A percentile compares a stretch with the other conserved stretches of the same genome.
These are phyloP conservation scores for Loriculus beryllinus DNA, from an alignment of 2,797 vertebrate genomes.

Conservation along the genomic window DNA sequence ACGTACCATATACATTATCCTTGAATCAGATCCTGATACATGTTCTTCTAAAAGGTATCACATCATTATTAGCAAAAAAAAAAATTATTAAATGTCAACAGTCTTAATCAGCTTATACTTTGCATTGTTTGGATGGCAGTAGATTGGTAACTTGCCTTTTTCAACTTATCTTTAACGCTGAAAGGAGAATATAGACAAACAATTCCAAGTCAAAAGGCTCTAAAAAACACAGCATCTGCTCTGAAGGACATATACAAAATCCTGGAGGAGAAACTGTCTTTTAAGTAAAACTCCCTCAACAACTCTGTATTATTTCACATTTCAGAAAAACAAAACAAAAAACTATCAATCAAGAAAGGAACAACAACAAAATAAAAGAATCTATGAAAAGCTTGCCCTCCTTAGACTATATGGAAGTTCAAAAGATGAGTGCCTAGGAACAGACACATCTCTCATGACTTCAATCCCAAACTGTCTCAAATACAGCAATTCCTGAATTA, in stretches of 20 bases:
- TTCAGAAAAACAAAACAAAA: not conserved
- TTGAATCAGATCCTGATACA: conserved; percentile 44
- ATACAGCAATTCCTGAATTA: conserved; percentile 36
- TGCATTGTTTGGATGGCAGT: conserved; percentile 41
- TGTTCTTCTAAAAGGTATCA: conserved; percentile 47
- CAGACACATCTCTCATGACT: not conserved
- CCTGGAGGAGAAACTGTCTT: not conserved
- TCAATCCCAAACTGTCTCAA: not conserved
- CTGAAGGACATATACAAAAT: not conserved
- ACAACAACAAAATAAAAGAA: not conserved
- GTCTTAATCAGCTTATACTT: conserved; percentile 16
- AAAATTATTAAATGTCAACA: conserved; percentile 25
- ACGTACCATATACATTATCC: conserved; percentile 55
- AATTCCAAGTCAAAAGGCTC: not conserved
- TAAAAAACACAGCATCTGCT: not conserved
- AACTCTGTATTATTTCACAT: not conserved
- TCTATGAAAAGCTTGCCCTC: not conserved
- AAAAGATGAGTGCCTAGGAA: not conserved
- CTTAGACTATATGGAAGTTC: not conserved
- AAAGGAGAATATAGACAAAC: not conserved
- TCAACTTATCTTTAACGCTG: not conserved
- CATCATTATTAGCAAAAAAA: conserved; percentile 27
- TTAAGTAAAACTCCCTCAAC: conserved; percentile 1
- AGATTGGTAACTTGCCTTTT: conserved; percentile 43
- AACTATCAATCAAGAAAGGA: not conserved